phyloP scores from a whole-genome alignment of 2,113 vertebrate species.

The Prionailurus viverrinus region DNA sequence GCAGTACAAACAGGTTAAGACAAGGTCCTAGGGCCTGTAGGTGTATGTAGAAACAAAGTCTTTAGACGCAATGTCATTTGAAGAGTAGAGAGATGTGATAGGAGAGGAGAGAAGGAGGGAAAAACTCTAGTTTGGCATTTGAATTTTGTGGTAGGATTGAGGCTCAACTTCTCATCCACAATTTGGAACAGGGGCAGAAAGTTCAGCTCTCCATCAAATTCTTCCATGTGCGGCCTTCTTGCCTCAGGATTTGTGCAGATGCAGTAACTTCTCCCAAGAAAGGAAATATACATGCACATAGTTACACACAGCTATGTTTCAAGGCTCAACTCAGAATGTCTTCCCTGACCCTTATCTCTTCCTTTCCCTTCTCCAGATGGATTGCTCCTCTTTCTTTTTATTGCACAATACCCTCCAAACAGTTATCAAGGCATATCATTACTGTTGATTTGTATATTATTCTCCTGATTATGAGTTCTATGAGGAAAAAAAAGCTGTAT shows the following conservation, averaged over 20 bases:
- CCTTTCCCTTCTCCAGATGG: neutral
- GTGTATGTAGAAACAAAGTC: neutral
- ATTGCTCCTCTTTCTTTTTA: neutral
- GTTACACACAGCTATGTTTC: neutral
- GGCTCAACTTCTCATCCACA: neutral
- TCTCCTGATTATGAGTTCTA: neutral
- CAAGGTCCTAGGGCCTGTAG: neutral
- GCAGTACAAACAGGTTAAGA: neutral
- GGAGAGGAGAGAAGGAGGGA: neutral
- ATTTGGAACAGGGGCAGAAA: neutral
- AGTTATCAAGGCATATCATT: neutral
- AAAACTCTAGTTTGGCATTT: neutral
- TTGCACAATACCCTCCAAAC: neutral
- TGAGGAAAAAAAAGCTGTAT: neutral
- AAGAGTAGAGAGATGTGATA: neutral
- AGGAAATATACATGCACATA: neutral
- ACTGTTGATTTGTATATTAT: neutral
- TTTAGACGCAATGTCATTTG: neutral
- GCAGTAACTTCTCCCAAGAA: neutral
- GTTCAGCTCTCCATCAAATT: neutral
- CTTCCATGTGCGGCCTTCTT: neutral
- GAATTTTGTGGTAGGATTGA: neutral
- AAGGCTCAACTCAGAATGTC: neutral
- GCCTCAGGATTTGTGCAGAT: neutral
- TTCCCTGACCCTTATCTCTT: neutral